These are phyloP conservation scores for Percopsis transmontana DNA, from an alignment of 2,113 vertebrate genomes.

Conservation along the genomic window DNA sequence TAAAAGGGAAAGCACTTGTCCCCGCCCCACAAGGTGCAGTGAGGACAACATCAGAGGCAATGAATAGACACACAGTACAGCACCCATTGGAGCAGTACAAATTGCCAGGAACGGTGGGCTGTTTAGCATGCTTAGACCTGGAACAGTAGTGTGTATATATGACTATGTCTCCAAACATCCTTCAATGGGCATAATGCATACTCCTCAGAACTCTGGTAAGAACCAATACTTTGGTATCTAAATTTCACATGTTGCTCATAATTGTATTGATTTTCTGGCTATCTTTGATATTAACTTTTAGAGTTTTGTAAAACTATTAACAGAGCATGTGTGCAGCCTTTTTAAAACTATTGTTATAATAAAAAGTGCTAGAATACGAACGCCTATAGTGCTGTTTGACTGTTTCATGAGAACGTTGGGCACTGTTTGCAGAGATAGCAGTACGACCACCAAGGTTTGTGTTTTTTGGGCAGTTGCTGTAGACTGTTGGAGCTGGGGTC, in stretches of 20 bases:
- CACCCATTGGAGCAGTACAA: slow-evolving; percentile 23
- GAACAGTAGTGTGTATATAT: not conserved
- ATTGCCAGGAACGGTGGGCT: slow-evolving; percentile 4
- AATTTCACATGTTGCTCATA: not conserved
- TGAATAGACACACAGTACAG: slow-evolving; percentile 16
- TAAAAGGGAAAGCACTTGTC: slow-evolving; percentile 51
- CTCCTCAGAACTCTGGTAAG: slow-evolving; percentile 48
- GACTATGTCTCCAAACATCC: not conserved
- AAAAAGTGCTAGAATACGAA: slow-evolving; percentile 20
- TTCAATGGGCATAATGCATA: slow-evolving; percentile 2
- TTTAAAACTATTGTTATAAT: slow-evolving; percentile 1
- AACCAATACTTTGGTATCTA: not conserved
- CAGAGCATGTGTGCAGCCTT: not conserved
- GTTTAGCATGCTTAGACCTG: not conserved
- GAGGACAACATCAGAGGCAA: slow-evolving; percentile 28
- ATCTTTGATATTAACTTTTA: too few species aligned
- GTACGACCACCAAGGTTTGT: slow-evolving; percentile 45
- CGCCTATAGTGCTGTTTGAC: slow-evolving; percentile 35
- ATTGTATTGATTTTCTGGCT: not conserved
- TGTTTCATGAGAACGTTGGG: slow-evolving; percentile 39
- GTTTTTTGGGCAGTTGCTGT: slow-evolving; percentile 53
- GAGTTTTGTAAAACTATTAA: not conserved
- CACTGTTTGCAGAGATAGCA: slow-evolving; percentile 53
- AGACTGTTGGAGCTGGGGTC: slow-evolving; percentile 45
- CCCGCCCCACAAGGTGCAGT: slow-evolving; percentile 46